phyloP scores from a whole-genome alignment of 2,113 vertebrate species.

The Leptocoma aspasia region DNA sequence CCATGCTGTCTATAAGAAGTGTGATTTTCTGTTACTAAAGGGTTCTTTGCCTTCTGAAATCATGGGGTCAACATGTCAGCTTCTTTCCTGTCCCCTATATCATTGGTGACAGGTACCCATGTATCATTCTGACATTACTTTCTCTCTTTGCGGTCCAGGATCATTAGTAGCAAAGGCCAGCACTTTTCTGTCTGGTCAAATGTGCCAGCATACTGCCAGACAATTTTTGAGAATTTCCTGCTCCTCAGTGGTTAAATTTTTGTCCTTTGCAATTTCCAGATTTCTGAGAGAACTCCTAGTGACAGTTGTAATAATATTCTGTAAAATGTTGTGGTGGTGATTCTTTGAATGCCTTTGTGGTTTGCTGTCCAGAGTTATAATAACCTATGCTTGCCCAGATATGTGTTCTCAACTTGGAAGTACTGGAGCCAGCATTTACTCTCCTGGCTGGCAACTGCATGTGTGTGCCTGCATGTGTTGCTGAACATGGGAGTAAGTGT shows the following conservation, averaged over 20 bases:
- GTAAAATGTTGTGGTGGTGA: slow-evolving; percentile 58
- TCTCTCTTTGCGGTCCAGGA: background rate
- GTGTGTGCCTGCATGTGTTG: background rate
- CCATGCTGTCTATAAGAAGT: no score
- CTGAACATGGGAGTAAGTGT: background rate
- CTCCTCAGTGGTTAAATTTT: slow-evolving; percentile 50
- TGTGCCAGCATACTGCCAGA: background rate
- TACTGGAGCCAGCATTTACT: background rate
- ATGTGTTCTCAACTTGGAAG: slow-evolving; percentile 42
- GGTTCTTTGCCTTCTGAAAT: no score
- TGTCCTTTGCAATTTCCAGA: slow-evolving; percentile 47
- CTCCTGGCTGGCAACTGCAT: background rate
- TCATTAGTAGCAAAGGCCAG: background rate
- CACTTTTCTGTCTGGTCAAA: background rate
- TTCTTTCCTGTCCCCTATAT: no score
- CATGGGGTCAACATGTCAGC: no score
- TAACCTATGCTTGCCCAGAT: slow-evolving; percentile 56
- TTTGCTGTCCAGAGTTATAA: slow-evolving; percentile 60
- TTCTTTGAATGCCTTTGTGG: slow-evolving; percentile 65
- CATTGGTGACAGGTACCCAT: background rate
- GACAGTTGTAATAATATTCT: slow-evolving; percentile 64
- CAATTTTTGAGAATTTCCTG: slow-evolving; percentile 26
- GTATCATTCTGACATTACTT: background rate
- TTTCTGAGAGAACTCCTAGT: slow-evolving; percentile 57
- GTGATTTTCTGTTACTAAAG: no score